These are phyloP conservation scores for Heliconius ethilla DNA, from an alignment of 2,888 invertebrate genomes.

Conservation along the genomic window DNA sequence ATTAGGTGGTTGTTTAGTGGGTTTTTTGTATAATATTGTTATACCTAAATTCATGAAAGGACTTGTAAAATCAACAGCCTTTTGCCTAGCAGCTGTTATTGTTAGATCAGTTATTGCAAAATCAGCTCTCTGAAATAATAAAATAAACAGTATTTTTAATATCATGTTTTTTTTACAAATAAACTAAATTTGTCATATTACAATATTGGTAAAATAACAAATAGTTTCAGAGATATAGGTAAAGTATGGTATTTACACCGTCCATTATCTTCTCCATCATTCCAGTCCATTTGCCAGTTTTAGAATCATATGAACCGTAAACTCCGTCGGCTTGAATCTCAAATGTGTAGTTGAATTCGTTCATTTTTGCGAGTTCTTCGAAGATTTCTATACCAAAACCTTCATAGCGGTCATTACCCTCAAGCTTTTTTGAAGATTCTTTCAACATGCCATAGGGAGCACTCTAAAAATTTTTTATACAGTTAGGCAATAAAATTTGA, in stretches of 20 bases:
- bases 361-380: constrained; percentile 87
- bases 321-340: constrained; percentile 88
- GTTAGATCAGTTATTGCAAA: constrained; percentile 96
- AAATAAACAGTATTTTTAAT: constrained; percentile 30
- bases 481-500: constrained; percentile 3
- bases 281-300: constrained; percentile 86
- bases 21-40: constrained; percentile 93
- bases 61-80: constrained; percentile 95
- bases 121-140: constrained; percentile 87
- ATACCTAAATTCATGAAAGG: constrained; percentile 98
- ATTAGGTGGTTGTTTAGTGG: constrained; percentile 91
- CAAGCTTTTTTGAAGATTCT: constrained; percentile 84
- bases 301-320: constrained; percentile 85
- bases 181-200: constrained; percentile 5
- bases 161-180: constrained; percentile 17
- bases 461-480: constrained; percentile 80
- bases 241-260: constrained; percentile 77
- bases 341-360: constrained; percentile 92
- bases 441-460: constrained; percentile 94
- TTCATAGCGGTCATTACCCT: constrained; percentile 92
- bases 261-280: constrained; percentile 88
- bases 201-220: constrained; percentile 15
- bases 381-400: constrained; percentile 95
- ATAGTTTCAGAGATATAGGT: constrained; percentile 29
- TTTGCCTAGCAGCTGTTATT: constrained; percentile 93